phyloP scores from a whole-genome alignment of 2,113 vertebrate species.

The Nannospalax galili region DNA sequence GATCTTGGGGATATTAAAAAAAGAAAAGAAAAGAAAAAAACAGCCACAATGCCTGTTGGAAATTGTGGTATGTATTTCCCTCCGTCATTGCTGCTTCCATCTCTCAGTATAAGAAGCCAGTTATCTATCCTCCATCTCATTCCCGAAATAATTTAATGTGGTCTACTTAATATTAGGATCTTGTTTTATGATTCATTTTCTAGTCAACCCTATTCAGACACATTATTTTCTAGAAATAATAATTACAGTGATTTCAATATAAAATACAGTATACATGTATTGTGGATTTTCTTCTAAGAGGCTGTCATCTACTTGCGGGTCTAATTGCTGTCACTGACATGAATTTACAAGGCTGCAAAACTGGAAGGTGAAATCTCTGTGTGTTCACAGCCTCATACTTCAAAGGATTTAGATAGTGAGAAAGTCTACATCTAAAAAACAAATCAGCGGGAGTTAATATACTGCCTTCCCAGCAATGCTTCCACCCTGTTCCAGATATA shows the following conservation, averaged over 20 bases:
- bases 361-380: slow-evolving; percentile 48
- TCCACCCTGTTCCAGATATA: slow-evolving; percentile 27
- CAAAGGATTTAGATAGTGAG: slow-evolving; percentile 55
- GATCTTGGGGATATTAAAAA: not conserved
- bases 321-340: slow-evolving; percentile 74
- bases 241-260: slow-evolving; percentile 79
- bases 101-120: slow-evolving; percentile 55
- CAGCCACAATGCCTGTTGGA: not conserved
- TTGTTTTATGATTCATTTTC: slow-evolving; percentile 81
- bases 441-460: slow-evolving; percentile 60
- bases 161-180: slow-evolving; percentile 78
- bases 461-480: slow-evolving; percentile 30
- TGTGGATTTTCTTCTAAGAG: slow-evolving; percentile 67
- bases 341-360: slow-evolving; percentile 68
- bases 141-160: slow-evolving; percentile 77
- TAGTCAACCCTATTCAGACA: slow-evolving; percentile 75
- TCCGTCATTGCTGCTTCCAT: slow-evolving; percentile 41
- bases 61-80: slow-evolving; percentile 62
- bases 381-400: slow-evolving; percentile 42
- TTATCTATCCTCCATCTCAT: slow-evolving; percentile 64
- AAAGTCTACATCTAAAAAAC: slow-evolving; percentile 56
- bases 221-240: slow-evolving; percentile 82
- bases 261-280: slow-evolving; percentile 74
- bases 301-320: slow-evolving; percentile 63
- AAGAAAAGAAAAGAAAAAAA: not conserved